A percentile compares a stretch with the other conserved stretches of the same genome.
phyloP scores from a whole-genome alignment of 2,888 invertebrate species.

The Poecilobothrus nobilitatus region DNA sequence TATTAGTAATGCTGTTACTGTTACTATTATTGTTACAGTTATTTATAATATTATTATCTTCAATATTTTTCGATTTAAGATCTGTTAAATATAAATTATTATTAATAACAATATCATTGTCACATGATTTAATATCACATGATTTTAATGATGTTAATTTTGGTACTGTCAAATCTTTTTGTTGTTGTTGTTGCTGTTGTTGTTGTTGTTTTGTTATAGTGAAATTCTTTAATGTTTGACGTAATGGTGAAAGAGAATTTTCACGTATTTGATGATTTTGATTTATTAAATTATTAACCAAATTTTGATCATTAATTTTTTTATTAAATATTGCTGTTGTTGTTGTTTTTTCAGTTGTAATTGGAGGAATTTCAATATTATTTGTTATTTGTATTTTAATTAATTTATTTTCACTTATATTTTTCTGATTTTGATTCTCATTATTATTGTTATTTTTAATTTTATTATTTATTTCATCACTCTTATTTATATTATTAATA shows the following conservation, averaged over 20 bases:
- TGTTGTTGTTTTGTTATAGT: slow-evolving; percentile 25
- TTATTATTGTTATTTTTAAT: slow-evolving; percentile 9
- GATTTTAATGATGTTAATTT: slow-evolving; percentile 16
- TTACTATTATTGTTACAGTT: background rate
- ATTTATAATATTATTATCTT: background rate
- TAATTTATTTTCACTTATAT: background rate
- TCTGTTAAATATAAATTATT: background rate
- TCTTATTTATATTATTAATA: slow-evolving; percentile 19
- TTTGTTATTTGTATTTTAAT: slow-evolving; percentile 11
- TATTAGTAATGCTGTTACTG: slow-evolving; percentile 11
- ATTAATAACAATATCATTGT: background rate
- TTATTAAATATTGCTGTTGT: slow-evolving; percentile 19
- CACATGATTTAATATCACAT: slow-evolving; percentile 2
- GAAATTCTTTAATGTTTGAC: slow-evolving; percentile 25
- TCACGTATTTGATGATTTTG: slow-evolving; percentile 18
- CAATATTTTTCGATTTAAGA: background rate
- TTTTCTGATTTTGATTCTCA: slow-evolving; percentile 8
- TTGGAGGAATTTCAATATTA: slow-evolving; percentile 18
- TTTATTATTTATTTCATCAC: slow-evolving; percentile 8
- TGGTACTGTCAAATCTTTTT: background rate
- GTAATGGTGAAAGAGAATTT: slow-evolving; percentile 24
- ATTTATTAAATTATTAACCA: slow-evolving; percentile 5
- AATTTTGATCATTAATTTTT: slow-evolving; percentile 10
- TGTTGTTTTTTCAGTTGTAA: too few species aligned
- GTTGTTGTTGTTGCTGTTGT: slow-evolving; percentile 18